Base-by-base conservation (phyloP, 2,797 vertebrate species). In the Pipistrellus kuhlii region DNA sequence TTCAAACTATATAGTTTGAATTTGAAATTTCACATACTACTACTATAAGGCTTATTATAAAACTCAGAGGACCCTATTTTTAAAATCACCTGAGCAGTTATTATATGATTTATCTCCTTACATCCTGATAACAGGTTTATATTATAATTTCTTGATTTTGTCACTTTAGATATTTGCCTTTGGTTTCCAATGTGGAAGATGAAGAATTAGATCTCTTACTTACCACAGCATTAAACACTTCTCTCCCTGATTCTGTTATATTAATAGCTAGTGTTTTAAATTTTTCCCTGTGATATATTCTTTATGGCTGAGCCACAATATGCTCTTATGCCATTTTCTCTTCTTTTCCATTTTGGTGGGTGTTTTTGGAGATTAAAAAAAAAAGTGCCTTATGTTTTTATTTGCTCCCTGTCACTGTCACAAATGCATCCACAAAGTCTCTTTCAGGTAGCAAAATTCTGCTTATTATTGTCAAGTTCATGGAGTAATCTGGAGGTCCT, bases 321-420 rank as follows among this genome's bases (percentile, higher is more conserved):
- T 48, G 27, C 8, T 76, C 18, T 41, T 81, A 81, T 35, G 71
- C 30, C n/a, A 76, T 78, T 69, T 48, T 88, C 7, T 68, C n/a
- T 83, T 35, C 12, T 68, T n/a, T 41, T 77, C 51, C n/a, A 71
- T 51, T 51, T 32, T 93, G 57, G 35, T 69, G 18, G 57, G 86
- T 59, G 30, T 62, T 92, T 66, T 0, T 7, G 46, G 59, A 82
- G 85, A 90, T 53, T 44, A 35, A 73, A 90, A 86, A 38, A 38
- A 38, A 96, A 96, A 44, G 38, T 53, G 27, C 21, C 59, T 11
- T 75, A 2, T 66, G 15, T 88, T 91, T 83, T 88, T 17, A 88
- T 80, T 88, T 51, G 44, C 75, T 88, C 14, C n/a, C 57, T 27
- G 46, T 57, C 71, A 75, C 53, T 17, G 2, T 85, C 66, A 88